Evolutionary conservation across 2,888 invertebrate genomes (phyloP), one percentile per base, ranked within the genome.

Genomic region (Melanophora roralis): DNA sequence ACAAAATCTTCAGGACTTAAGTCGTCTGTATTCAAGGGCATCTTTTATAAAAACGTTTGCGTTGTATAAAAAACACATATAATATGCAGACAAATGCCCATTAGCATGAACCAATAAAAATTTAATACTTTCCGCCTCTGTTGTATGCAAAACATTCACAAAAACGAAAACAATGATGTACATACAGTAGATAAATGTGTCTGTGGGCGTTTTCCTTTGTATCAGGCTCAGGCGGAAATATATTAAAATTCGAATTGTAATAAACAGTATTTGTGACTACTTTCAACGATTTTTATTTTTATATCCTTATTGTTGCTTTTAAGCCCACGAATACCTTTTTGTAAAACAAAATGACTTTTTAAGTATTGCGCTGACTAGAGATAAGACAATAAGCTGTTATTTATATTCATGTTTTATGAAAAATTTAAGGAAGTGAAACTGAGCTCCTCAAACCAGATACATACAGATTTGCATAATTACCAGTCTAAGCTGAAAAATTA

Each of bases 11-110:
- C 32, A 64, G 12, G 19, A 59, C 16, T 71, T 43, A 23, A 65
- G 49, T 72, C 59, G 43, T 71, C 65, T 65, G 21, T 45, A 59
- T 36, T 71, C 77, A 77, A 77, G 77, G 71, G 45, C 43, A 14
- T 65, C 7, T 53, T 32, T 55, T 45, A 32, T 49, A 57, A 14
- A 3, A 27, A 68, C 19, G 47, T 19, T 45, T 64, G 43, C 11
- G 32, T 34, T 57, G 32, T 8, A 7, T 19, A 38, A 14, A 27
- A 65, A 53, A 32, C 4, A 12, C 9, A 32, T 45, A 21, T 11
- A 19, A 12, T 57, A 36, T 57, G 0, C 49, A 16, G 2, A 60
- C 16, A 40, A 11, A 9, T 2, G 47, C 4, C 16, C 19, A 27
- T 14, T 11, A 9, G 8, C 21, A 73, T 11, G n/a, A 23, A 53